phyloP scores from a whole-genome alignment of 1,140 invertebrate species.

The Drosophila pectinifera region DNA sequence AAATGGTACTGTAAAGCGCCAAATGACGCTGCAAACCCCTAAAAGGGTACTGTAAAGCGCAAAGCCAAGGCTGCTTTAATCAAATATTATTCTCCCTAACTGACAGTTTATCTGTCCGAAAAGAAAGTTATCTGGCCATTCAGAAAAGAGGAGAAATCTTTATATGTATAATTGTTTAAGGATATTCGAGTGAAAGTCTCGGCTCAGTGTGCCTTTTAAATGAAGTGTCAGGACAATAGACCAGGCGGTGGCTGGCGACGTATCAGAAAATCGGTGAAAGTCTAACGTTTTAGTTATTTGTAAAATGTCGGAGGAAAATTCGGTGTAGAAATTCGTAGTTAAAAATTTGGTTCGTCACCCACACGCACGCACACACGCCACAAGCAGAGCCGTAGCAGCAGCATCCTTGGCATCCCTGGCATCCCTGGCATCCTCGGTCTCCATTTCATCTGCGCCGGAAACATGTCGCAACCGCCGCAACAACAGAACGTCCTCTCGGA shows the following conservation, averaged over 20 bases:
- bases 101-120: too few relatives aligned
- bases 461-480: constrained; percentile 24
- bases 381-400: constrained; percentile 3
- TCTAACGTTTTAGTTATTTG: constrained; percentile 63
- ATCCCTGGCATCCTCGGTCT: neutral
- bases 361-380: constrained; percentile 22
- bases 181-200: too few relatives aligned
- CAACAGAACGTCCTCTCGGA: constrained; percentile 40
- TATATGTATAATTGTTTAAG: too few relatives aligned
- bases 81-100: too few relatives aligned
- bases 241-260: neutral
- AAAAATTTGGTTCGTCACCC: constrained; percentile 52
- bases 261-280: constrained; percentile 51
- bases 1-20: too few relatives aligned
- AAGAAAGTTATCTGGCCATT: too few relatives aligned
- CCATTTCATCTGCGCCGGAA: neutral
- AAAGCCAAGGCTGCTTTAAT: too few relatives aligned
- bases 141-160: too few relatives aligned
- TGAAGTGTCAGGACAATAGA: neutral
- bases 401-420: constrained; percentile 1
- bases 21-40: too few relatives aligned
- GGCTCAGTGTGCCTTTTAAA: constrained; percentile 18
- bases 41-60: too few relatives aligned
- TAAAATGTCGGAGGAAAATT: constrained; percentile 71
- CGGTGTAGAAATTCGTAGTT: constrained; percentile 59